Percentiles rank a stretch among this genome's conserved stretches.
phyloP scores from a whole-genome alignment of 1,140 invertebrate species.

The Eumeta japonica region DNA sequence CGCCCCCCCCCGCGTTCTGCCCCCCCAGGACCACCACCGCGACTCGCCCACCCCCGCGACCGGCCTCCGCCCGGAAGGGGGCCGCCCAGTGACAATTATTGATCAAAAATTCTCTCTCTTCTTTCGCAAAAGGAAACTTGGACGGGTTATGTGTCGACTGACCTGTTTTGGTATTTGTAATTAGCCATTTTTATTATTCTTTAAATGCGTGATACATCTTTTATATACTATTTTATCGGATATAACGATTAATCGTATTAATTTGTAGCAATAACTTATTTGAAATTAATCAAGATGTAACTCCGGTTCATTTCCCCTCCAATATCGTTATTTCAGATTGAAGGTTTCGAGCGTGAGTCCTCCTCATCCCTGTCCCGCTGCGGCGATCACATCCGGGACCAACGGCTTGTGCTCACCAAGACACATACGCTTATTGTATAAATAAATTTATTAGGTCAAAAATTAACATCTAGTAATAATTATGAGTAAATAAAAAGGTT shows the following conservation, averaged over 20 bases:
- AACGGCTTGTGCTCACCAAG: too few species aligned
- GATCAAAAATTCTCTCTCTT: conserved; percentile 58
- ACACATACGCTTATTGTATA: too few species aligned
- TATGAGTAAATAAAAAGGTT: too few species aligned
- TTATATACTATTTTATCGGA: not conserved
- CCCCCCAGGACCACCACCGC: conserved; percentile 15
- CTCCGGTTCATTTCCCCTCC: too few species aligned
- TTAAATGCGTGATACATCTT: too few species aligned
- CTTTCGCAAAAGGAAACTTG: conserved; percentile 58
- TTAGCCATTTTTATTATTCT: conserved; percentile 30
- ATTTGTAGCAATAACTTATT: not conserved
- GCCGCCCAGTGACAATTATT: conserved; percentile 57
- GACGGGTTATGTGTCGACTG: conserved; percentile 54
- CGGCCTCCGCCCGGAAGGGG: conserved; percentile 18
- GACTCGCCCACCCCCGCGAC: conserved; percentile 16
- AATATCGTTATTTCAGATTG: too few species aligned
- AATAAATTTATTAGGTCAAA: too few species aligned
- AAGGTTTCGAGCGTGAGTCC: too few species aligned
- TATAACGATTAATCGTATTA: not conserved
- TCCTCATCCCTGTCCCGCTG: too few species aligned
- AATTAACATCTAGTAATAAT: too few species aligned
- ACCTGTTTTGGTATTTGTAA: conserved; percentile 44
- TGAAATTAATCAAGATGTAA: too few species aligned
- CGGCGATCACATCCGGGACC: too few species aligned
- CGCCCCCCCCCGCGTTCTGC: conserved; percentile 13